A percentile compares a stretch with the other conserved stretches of the same genome.
Evolutionary conservation across 2,888 invertebrate genomes (phyloP).

Genomic region (Apamea anceps): DNA sequence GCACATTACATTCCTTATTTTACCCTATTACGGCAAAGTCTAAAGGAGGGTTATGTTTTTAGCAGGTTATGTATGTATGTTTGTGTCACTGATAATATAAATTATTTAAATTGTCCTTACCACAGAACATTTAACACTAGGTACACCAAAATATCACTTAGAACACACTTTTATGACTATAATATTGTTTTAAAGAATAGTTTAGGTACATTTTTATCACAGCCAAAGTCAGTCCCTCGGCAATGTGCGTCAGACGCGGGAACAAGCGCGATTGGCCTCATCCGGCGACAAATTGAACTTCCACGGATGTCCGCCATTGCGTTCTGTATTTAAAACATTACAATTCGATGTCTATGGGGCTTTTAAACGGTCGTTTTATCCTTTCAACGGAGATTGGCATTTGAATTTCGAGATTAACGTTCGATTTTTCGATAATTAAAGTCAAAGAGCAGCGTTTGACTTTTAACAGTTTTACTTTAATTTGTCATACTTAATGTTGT

Average conservation of each 20-base stretch:
- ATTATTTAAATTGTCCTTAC: too few species aligned
- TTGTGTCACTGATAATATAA: too few species aligned
- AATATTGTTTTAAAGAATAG: not conserved
- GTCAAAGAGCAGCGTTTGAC: too few species aligned
- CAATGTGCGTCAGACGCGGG: slow-evolving; percentile 64
- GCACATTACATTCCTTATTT: too few species aligned
- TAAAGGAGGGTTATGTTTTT: too few species aligned
- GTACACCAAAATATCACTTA: too few species aligned
- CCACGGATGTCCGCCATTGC: slow-evolving; percentile 67
- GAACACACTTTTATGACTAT: not conserved
- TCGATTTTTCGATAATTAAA: slow-evolving; percentile 14
- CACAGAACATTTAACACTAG: too few species aligned
- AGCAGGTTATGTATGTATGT: too few species aligned
- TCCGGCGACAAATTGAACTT: slow-evolving; percentile 66
- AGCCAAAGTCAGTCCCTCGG: slow-evolving; percentile 52
- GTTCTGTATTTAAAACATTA: slow-evolving; percentile 63
- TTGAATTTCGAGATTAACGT: not conserved
- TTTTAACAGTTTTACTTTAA: not conserved
- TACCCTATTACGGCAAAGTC: too few species aligned
- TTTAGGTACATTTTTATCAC: slow-evolving; percentile 58
- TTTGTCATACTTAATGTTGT: not conserved
- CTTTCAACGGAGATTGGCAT: not conserved
- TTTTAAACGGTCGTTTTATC: not conserved
- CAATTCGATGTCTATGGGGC: slow-evolving; percentile 51
- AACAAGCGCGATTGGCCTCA: slow-evolving; percentile 66